Evolutionary conservation across 2,888 invertebrate species (phyloP).

Genomic region (Melinaea marsaeus): DNA sequence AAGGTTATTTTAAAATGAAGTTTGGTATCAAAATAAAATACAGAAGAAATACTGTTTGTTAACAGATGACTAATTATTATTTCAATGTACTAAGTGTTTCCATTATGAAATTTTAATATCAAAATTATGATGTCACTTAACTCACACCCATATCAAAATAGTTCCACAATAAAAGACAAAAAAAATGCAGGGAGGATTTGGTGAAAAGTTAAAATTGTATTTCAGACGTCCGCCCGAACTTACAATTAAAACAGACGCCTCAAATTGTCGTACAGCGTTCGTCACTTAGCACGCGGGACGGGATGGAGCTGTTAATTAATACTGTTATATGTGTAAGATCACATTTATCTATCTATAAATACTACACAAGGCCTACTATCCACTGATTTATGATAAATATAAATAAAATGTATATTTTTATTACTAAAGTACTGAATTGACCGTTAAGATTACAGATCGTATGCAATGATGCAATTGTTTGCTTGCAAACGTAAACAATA

Average conservation of each 20-base stretch:
- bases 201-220: conserved; percentile 63
- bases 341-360: background rate
- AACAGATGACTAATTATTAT: too few relatives aligned
- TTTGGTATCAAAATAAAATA: too few relatives aligned
- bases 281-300: conserved; percentile 61
- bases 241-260: conserved; percentile 77
- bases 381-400: too few relatives aligned
- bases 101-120: too few relatives aligned
- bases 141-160: background rate
- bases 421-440: too few relatives aligned
- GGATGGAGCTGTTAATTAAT: conserved; percentile 11
- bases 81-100: too few relatives aligned
- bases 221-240: conserved; percentile 59
- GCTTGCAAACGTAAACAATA: background rate
- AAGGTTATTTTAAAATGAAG: too few relatives aligned
- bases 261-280: conserved; percentile 75
- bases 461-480: background rate
- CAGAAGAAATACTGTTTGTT: too few relatives aligned
- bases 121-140: too few relatives aligned
- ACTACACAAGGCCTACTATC: too few relatives aligned
- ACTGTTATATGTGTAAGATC: background rate
- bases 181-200: background rate
- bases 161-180: background rate
- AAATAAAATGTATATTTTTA: too few relatives aligned
- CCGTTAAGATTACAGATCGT: background rate